These are phyloP conservation scores for Pyrrhosoma nymphula DNA, from an alignment of 2,888 invertebrate species.

Conservation along the genomic window DNA sequence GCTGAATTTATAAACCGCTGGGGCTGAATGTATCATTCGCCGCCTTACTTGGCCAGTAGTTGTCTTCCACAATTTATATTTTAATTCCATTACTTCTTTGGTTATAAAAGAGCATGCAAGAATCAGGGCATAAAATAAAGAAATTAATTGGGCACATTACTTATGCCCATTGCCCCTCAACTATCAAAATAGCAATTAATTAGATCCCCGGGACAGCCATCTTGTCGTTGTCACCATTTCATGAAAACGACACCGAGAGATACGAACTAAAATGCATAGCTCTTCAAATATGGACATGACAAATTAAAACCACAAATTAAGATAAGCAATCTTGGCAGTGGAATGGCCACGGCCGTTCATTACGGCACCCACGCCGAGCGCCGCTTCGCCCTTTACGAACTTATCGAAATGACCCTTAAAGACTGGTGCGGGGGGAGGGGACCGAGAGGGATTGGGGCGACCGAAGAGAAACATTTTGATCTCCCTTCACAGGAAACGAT, in stretches of 20 bases:
- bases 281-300: background rate
- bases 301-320: conserved; percentile 22
- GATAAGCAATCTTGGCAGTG: background rate
- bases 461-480: background rate
- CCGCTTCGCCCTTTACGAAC: background rate
- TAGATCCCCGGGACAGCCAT: background rate
- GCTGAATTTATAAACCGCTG: too few species aligned
- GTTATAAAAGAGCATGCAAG: too few species aligned
- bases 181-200: background rate
- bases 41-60: too few species aligned
- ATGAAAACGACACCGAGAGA: background rate
- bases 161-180: background rate
- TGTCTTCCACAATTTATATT: too few species aligned
- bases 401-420: conserved; percentile 39
- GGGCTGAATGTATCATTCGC: too few species aligned
- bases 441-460: background rate
- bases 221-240: background rate
- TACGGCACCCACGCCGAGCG: conserved; percentile 7
- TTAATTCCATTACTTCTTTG: too few species aligned
- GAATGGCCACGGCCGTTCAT: background rate
- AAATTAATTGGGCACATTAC: background rate
- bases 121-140: background rate
- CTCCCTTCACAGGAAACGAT: background rate
- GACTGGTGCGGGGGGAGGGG: background rate
- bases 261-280: background rate